Evolutionary conservation across 2,888 invertebrate species (phyloP).

Genomic region (Pinctada fucata): DNA sequence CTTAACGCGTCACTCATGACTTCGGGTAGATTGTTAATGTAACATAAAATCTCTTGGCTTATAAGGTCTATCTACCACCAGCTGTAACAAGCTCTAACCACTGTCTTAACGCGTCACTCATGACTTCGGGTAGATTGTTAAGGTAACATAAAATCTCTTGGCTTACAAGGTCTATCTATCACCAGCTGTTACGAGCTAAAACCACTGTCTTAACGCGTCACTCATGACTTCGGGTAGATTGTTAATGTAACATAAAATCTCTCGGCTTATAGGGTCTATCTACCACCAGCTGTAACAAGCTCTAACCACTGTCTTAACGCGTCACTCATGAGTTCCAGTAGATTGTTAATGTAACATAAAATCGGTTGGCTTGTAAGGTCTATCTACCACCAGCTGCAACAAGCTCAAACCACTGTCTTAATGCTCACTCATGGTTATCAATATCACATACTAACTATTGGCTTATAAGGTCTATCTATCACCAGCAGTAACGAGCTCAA

Average conservation of each 20-base stretch:
- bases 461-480: slow-evolving; percentile 79
- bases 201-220: slow-evolving; percentile 98
- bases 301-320: slow-evolving; percentile 99
- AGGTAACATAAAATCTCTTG: slow-evolving; percentile 94
- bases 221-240: slow-evolving; percentile 93
- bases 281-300: slow-evolving; percentile 81
- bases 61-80: slow-evolving; percentile 33
- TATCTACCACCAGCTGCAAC: slow-evolving; percentile 78
- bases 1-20: slow-evolving; percentile 96
- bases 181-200: slow-evolving; percentile 87
- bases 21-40: slow-evolving; percentile 90
- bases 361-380: slow-evolving; percentile 77
- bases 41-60: too few relatives aligned
- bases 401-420: slow-evolving; percentile 99
- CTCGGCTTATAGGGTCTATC: too few relatives aligned
- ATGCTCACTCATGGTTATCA: slow-evolving; percentile 77
- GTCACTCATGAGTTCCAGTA: slow-evolving; percentile 95
- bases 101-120: slow-evolving; percentile 96
- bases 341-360: slow-evolving; percentile 89
- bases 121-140: slow-evolving; percentile 89
- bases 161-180: too few relatives aligned
- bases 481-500: slow-evolving; percentile 86
- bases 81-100: slow-evolving; percentile 96
- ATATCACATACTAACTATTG: slow-evolving; percentile 98
- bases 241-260: slow-evolving; percentile 92